These are phyloP conservation scores for Apodemia hepburni DNA, from an alignment of 2,888 invertebrate species.

Conservation along the genomic window DNA sequence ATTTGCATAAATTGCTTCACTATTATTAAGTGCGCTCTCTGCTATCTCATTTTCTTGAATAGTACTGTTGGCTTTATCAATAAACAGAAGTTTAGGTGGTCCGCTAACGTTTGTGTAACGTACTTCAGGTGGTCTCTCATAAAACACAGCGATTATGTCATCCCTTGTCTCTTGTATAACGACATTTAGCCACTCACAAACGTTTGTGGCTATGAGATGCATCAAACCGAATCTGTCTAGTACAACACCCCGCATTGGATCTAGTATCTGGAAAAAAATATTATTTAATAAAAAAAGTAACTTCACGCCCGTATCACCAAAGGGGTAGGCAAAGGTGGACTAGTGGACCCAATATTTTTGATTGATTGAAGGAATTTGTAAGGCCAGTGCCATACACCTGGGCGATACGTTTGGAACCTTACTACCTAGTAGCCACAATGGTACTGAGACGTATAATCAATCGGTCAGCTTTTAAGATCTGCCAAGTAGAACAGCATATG, in stretches of 20 bases:
- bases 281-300: neutral
- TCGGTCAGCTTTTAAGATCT: no score
- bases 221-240: conserved; percentile 91
- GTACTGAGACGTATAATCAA: no score
- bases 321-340: no score
- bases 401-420: no score
- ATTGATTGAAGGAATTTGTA: no score
- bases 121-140: conserved; percentile 50
- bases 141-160: conserved; percentile 83
- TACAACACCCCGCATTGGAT: conserved; percentile 70
- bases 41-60: neutral
- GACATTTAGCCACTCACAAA: conserved; percentile 95
- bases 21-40: conserved; percentile 8
- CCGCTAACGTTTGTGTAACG: conserved; percentile 60
- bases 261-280: conserved; percentile 51
- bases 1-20: conserved; percentile 31
- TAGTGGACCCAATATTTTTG: no score
- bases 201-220: conserved; percentile 95
- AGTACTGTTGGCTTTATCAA: conserved; percentile 35
- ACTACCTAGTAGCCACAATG: no score
- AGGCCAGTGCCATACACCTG: no score
- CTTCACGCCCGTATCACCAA: no score
- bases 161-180: conserved; percentile 93
- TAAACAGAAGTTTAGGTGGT: conserved; percentile 42
- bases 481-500: no score